Evolutionary conservation across 1,140 invertebrate genomes (phyloP), one percentile per base, ranked within the genome.

Genomic region (Leucophenga varia): DNA sequence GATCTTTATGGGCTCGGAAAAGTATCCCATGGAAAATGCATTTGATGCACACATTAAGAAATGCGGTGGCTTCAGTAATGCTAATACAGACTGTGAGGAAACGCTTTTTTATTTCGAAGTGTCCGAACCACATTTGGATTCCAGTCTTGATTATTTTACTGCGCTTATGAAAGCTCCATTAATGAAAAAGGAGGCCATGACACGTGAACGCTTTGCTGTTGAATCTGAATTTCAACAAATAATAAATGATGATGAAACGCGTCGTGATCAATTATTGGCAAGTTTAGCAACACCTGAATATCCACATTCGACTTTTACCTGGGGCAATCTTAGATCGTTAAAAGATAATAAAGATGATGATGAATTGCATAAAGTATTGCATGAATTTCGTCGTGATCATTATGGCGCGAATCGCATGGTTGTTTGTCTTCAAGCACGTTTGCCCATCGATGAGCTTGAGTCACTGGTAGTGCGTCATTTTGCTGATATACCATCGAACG

Each of bases 371-470:
- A 59, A 79, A 39, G 76, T 81, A 8, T 75, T 95, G 2, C 84
- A 93, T 49, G 83, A 90, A 41, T 95, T 95, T 67, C 81, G 89
- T 43, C 79, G 83, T 55, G 77, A 86, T 31, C 88, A 93, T 75
- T 97, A 97, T 63, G 90, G 89, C 18, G 89, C 91, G 4, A 87
- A 95, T 64, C 79, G 91, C 47, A 96, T 97, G 91, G 91, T 85
- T 30, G 64, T 96, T 3, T 85, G 88, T 51, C 80, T 97, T 32
- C 75, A 88, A 82, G 88, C 88, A 7, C 82, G 86, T 73, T 79
- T 95, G 61, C 80, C 87, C 9, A 76, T 95, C 4, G 84, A 90
- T 47, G 81, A 81, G 1, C 61, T 97, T 35, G 86, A 91, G 43
- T 67, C 76, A 25, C 72, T 82, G 7, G 85, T 90, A 1, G 60